These are phyloP conservation scores for Tretioscincus oriximinensis DNA, from an alignment of 2,113 vertebrate genomes.

Conservation along the genomic window DNA sequence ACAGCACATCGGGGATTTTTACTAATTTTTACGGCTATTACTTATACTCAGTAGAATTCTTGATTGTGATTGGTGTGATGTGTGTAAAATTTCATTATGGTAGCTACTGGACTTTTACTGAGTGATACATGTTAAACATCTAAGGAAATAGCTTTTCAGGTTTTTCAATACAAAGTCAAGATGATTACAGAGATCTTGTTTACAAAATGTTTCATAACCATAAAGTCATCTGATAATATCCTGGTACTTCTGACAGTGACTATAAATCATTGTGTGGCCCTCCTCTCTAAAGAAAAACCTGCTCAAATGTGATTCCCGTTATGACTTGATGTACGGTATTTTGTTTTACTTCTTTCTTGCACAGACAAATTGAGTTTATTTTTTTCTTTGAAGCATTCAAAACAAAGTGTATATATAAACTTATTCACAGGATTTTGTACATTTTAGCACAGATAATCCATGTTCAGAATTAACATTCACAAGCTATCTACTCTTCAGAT, in stretches of 20 bases:
- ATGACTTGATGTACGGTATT: slow-evolving; percentile 6
- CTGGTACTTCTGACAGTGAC: slow-evolving; percentile 11
- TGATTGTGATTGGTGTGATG: slow-evolving; percentile 40
- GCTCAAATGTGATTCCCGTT: slow-evolving; percentile 19
- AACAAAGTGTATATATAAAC: slow-evolving; percentile 1
- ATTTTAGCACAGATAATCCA: slow-evolving; percentile 18
- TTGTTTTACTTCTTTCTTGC: slow-evolving; percentile 34
- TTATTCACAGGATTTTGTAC: slow-evolving; percentile 15
- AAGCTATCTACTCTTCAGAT: not conserved
- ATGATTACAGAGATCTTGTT: slow-evolving; percentile 43
- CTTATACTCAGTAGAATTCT: slow-evolving; percentile 62
- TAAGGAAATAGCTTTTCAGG: slow-evolving; percentile 46
- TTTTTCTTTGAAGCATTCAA: slow-evolving; percentile 20
- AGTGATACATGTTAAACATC: slow-evolving; percentile 50
- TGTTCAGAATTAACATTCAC: not conserved
- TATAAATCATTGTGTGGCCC: slow-evolving; percentile 11
- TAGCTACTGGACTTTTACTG: slow-evolving; percentile 57
- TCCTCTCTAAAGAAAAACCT: slow-evolving; percentile 11
- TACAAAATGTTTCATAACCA: slow-evolving; percentile 53
- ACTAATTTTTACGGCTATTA: slow-evolving; percentile 59
- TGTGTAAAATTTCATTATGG: slow-evolving; percentile 51
- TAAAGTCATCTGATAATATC: slow-evolving; percentile 18
- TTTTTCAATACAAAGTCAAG: slow-evolving; percentile 47
- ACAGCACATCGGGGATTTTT: slow-evolving; percentile 57
- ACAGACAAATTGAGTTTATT: not conserved